Percentiles rank a stretch among this genome's conserved stretches.
Evolutionary conservation across 1,140 invertebrate species (phyloP).

Genomic region (Brachionus koreanus): DNA sequence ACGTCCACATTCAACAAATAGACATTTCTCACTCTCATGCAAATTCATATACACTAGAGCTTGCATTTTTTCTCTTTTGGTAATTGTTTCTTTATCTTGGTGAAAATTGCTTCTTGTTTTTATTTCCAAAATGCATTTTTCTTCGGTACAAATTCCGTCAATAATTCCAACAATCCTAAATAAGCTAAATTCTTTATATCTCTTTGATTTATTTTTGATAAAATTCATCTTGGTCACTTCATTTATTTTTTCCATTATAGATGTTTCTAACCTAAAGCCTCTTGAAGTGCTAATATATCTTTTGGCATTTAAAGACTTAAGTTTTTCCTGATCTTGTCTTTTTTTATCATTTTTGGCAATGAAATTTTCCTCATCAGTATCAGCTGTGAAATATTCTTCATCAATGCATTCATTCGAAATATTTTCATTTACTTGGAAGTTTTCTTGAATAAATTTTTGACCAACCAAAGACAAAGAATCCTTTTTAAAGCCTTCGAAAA

Average conservation of each 20-base stretch:
- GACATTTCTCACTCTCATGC: not conserved
- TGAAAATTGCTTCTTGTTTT: slow-evolving; percentile 16
- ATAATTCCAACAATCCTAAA: slow-evolving; percentile 21
- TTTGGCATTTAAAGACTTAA: not conserved
- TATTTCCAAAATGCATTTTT: not conserved
- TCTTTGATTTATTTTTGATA: not conserved
- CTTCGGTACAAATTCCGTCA: not conserved
- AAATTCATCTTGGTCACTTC: not conserved
- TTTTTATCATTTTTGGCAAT: not conserved
- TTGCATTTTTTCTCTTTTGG: not conserved
- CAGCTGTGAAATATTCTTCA: not conserved
- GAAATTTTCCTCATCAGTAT: slow-evolving; percentile 8
- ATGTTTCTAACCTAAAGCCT: not conserved
- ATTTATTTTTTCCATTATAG: not conserved
- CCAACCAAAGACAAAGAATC: not conserved
- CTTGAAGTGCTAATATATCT: not conserved
- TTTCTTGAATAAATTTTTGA: not conserved
- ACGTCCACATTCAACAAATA: slow-evolving; percentile 12
- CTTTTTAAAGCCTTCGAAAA: not conserved
- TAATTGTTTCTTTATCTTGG: not conserved
- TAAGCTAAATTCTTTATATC: not conserved
- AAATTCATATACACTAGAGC: slow-evolving; percentile 7
- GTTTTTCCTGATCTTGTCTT: not conserved
- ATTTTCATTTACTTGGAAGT: not conserved
- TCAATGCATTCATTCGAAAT: not conserved